Conservation (phyloP, 2,888 invertebrate species). For the Tridacna gigas region DNA sequence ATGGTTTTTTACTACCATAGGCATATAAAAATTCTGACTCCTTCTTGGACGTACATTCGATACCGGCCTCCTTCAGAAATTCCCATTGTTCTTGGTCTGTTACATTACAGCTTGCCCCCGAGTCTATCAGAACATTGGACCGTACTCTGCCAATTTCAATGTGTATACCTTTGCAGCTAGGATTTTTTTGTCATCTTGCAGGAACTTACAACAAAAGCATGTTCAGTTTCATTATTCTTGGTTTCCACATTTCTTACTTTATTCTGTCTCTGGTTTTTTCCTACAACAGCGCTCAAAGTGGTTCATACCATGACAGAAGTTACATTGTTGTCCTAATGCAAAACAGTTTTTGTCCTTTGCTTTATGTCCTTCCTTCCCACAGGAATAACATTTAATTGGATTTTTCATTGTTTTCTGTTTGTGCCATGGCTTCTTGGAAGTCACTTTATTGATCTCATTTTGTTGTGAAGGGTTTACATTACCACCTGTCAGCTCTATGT, state of each 20-base stretch:
- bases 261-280: background rate
- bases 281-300: background rate
- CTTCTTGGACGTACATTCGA: background rate
- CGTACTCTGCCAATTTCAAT: background rate
- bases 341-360: background rate
- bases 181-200: background rate
- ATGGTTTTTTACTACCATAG: slow-evolving; percentile 41
- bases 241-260: background rate
- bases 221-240: background rate
- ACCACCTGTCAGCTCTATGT: background rate
- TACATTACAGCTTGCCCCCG: background rate
- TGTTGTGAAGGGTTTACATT: background rate
- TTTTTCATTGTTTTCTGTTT: background rate
- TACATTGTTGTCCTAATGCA: background rate
- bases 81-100: background rate
- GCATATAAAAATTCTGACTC: slow-evolving; percentile 29
- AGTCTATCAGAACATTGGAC: background rate
- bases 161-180: background rate
- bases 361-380: background rate
- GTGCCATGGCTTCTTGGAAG: background rate
- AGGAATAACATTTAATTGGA: background rate
- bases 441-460: background rate
- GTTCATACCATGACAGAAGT: background rate
- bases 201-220: background rate
- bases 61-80: background rate